Evolutionary conservation across 2,113 vertebrate species (phyloP), one percentile per base, ranked within the genome.

Genomic region (Lamprotornis superbus): DNA sequence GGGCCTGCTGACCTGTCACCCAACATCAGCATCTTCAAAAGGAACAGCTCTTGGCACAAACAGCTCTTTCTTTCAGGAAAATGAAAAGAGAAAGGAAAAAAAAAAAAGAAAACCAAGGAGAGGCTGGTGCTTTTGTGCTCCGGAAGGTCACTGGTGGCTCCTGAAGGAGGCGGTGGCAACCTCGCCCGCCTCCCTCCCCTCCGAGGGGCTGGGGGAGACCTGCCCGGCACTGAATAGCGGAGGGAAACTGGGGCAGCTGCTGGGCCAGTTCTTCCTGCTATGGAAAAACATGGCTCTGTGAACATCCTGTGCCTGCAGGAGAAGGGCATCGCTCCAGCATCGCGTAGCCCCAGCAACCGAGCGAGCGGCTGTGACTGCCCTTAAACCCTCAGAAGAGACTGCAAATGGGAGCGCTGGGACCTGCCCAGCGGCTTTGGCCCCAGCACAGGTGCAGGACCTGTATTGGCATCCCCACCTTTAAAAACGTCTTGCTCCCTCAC

Each of bases 1-100:
- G 63, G 75, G 67, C 85, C 88, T 74, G 83, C 65, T 92, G 94
- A 85, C 75, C 95, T 85, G 75, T 93, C 94, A 95, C 33, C 89
- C 83, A 90, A 64, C 78, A 95, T 87, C 82, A 95, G 74, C 65
- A 65, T 86, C 95, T 83, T 94, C 68, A 60, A 91, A 95, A 85
- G 85, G 83, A 88, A 64, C 52, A 76, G 87, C 53, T 79, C 67
- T 76, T 93, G 80, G 86, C 79, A 83, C 89, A 95, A 95, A 95
- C 86, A 90, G 56, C 67, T 67, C 88, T 28, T 84, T 69, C 85
- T 91, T 95, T 87, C 56, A 67, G 33, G 39, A 42, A 44, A 79
- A 47, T 53, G 9, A 57, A 76, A 57, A 75, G 12, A 49, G 39
- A 10, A 10, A 10, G 39, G 39, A 50, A 31, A 24, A 31, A 31